Conservation (phyloP, 2,888 invertebrate genomes). For the Neocrepidodera transversa region DNA sequence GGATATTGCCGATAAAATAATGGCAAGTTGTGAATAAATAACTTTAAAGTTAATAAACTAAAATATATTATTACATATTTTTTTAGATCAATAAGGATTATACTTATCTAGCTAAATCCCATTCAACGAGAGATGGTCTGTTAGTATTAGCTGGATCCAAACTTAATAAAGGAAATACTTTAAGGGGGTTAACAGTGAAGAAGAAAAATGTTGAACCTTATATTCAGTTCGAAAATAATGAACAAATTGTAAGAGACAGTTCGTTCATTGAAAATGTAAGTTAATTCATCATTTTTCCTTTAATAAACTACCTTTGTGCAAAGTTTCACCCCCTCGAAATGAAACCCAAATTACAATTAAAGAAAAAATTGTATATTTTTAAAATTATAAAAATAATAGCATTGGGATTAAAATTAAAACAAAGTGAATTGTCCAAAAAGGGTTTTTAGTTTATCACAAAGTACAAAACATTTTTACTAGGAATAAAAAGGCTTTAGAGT, state of each 20-base stretch:
- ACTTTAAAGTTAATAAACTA: not conserved
- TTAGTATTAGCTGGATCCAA: constrained; percentile 73
- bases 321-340: too few relatives aligned
- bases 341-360: too few relatives aligned
- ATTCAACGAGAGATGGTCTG: constrained; percentile 60
- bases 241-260: constrained; percentile 75
- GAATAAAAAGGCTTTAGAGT: too few relatives aligned
- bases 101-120: constrained; percentile 71
- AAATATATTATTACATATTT: constrained; percentile 21
- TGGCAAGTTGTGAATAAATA: constrained; percentile 57
- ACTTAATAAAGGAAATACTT: constrained; percentile 66
- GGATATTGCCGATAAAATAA: constrained; percentile 66
- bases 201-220: constrained; percentile 64
- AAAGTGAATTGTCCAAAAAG: too few relatives aligned
- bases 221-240: constrained; percentile 68
- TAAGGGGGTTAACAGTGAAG: constrained; percentile 59
- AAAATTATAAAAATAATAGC: too few relatives aligned
- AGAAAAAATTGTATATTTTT: not conserved
- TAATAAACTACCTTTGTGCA: too few relatives aligned
- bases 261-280: constrained; percentile 70
- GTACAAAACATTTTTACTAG: too few relatives aligned
- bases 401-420: too few relatives aligned
- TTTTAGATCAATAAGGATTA: constrained; percentile 68
- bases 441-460: too few relatives aligned
- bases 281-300: too few relatives aligned